Conservation (phyloP, 2,888 invertebrate species). For the Tryphoninae sp. region DNA sequence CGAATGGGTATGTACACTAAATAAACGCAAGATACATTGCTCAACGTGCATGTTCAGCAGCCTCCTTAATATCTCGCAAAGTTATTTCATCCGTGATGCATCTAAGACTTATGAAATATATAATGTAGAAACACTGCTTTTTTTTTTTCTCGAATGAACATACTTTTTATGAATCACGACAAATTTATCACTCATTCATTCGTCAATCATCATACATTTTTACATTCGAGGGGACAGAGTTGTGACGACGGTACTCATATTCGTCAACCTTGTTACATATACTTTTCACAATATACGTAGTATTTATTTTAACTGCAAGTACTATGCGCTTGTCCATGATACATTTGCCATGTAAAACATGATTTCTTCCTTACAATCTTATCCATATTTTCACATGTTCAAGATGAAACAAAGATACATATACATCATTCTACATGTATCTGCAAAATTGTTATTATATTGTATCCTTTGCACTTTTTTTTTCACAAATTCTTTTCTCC, state of each 20-base stretch:
- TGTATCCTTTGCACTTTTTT: constrained; percentile 18
- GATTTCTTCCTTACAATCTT: constrained; percentile 53
- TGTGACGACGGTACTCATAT: constrained; percentile 32
- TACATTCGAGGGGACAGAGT: constrained; percentile 21
- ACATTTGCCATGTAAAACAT: constrained; percentile 66
- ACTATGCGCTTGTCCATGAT: constrained; percentile 57
- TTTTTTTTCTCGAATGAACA: background rate
- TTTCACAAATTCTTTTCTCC: constrained; percentile 20
- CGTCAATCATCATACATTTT: background rate
- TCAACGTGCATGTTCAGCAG: background rate
- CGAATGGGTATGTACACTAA: constrained; percentile 48
- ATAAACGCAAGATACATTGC: constrained; percentile 20
- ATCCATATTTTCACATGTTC: constrained; percentile 54
- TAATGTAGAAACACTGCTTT: background rate
- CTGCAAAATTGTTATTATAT: constrained; percentile 37
- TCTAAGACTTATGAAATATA: background rate
- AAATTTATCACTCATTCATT: background rate
- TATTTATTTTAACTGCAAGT: constrained; percentile 53
- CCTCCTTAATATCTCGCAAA: background rate
- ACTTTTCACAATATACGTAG: constrained; percentile 33
- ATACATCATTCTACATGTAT: constrained; percentile 27
- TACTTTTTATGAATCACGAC: background rate
- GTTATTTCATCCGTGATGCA: background rate
- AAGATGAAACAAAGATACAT: constrained; percentile 49
- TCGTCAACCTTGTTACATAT: constrained; percentile 39